Conservation (phyloP, 2,113 vertebrate genomes). For the Herpailurus yagouaroundi region DNA sequence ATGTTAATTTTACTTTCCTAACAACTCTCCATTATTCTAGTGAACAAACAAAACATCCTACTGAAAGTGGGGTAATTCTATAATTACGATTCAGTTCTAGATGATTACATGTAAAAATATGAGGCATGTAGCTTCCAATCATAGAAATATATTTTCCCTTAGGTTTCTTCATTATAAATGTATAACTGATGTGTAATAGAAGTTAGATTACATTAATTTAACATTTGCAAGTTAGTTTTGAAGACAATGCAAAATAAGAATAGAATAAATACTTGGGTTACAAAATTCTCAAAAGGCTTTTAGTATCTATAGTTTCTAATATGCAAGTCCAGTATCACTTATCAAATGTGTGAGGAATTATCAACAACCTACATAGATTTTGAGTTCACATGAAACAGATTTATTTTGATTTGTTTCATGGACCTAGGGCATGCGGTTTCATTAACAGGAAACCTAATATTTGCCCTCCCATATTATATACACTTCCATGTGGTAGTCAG, state of each 20-base stretch:
- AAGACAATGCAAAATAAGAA: background rate
- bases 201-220: constrained; percentile 41
- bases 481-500: background rate
- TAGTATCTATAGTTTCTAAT: background rate
- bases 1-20: constrained; percentile 47
- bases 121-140: background rate
- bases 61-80: constrained; percentile 34
- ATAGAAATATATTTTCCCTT: background rate
- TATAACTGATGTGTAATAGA: background rate
- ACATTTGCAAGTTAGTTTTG: constrained; percentile 30
- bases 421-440: background rate
- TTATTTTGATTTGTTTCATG: constrained; percentile 21
- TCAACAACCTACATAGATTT: constrained; percentile 11
- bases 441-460: constrained; percentile 38
- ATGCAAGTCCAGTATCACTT: background rate
- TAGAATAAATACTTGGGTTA: background rate
- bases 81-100: constrained; percentile 65
- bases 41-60: constrained; percentile 46
- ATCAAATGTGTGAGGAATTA: background rate
- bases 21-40: constrained; percentile 56
- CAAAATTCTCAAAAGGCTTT: background rate
- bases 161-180: constrained; percentile 31
- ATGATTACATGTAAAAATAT: constrained; percentile 48
- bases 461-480: background rate
- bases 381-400: constrained; percentile 3